A percentile compares a stretch with the other conserved stretches of the same genome.
Conservation (phyloP, 2,113 vertebrate genomes). For the Loxodonta africana region DNA sequence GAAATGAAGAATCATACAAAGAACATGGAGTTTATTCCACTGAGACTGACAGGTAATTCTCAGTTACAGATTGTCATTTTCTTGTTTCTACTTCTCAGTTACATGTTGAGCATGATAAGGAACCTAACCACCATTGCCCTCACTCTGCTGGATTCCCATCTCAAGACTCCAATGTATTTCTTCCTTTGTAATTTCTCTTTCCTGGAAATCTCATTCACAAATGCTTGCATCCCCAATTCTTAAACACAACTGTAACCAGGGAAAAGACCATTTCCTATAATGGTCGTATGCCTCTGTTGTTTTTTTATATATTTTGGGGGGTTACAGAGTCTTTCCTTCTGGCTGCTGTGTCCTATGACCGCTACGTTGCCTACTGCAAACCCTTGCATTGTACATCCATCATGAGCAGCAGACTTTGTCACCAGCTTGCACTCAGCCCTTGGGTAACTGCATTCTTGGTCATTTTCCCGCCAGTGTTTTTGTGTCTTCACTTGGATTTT, state of each 20-base stretch:
- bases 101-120: background rate
- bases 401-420: background rate
- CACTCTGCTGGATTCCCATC: background rate
- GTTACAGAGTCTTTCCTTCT: slow-evolving; percentile 60
- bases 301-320: slow-evolving; percentile 15
- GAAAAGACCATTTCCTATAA: slow-evolving; percentile 20
- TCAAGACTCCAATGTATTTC: slow-evolving; percentile 67
- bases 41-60: background rate
- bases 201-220: slow-evolving; percentile 42
- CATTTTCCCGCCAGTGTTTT: slow-evolving; percentile 14
- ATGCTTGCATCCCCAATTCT: slow-evolving; percentile 52
- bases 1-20: background rate
- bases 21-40: background rate
- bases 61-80: background rate
- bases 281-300: slow-evolving; percentile 53
- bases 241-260: background rate
- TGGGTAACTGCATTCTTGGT: slow-evolving; percentile 47
- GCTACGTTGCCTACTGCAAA: too few relatives aligned
- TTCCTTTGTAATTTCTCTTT: slow-evolving; percentile 60
- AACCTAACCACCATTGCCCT: background rate
- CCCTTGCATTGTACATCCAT: too few relatives aligned
- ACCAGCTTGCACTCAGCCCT: background rate
- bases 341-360: slow-evolving; percentile 2
- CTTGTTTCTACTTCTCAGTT: background rate
- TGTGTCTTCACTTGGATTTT: slow-evolving; percentile 27